Conservation (phyloP, 2,888 invertebrate genomes). For the Eristalis pertinax region DNA sequence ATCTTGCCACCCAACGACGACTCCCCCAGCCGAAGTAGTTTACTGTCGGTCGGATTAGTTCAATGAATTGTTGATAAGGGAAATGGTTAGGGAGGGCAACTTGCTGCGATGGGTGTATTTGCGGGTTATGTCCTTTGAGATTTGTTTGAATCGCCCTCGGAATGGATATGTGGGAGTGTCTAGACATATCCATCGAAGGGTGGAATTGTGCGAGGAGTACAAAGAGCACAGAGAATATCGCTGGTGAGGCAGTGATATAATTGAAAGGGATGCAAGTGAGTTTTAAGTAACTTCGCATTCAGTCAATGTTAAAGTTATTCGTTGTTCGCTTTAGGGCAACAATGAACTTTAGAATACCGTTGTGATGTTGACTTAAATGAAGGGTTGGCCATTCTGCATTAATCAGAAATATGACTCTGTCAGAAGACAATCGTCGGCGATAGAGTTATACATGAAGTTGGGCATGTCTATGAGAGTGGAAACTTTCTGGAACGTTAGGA, state of each 20-base stretch:
- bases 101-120: background rate
- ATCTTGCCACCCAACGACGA: conserved; percentile 32
- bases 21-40: conserved; percentile 27
- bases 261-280: background rate
- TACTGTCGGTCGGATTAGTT: conserved; percentile 57
- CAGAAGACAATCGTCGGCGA: too few species aligned
- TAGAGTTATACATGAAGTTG: too few species aligned
- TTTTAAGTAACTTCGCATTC: background rate
- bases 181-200: conserved; percentile 32
- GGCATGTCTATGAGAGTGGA: too few species aligned
- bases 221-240: background rate
- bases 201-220: background rate
- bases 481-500: too few species aligned
- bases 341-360: background rate
- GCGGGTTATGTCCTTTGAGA: conserved; percentile 18
- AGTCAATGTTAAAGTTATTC: background rate
- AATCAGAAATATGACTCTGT: too few species aligned
- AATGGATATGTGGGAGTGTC: conserved; percentile 27
- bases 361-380: background rate
- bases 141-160: background rate
- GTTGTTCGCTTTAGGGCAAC: background rate
- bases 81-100: conserved; percentile 8
- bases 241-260: background rate
- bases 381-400: background rate
- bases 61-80: conserved; percentile 58